Percentiles rank a stretch among this genome's conserved stretches.
phyloP scores from a whole-genome alignment of 2,797 vertebrate genomes.

The Salmo trutta region DNA sequence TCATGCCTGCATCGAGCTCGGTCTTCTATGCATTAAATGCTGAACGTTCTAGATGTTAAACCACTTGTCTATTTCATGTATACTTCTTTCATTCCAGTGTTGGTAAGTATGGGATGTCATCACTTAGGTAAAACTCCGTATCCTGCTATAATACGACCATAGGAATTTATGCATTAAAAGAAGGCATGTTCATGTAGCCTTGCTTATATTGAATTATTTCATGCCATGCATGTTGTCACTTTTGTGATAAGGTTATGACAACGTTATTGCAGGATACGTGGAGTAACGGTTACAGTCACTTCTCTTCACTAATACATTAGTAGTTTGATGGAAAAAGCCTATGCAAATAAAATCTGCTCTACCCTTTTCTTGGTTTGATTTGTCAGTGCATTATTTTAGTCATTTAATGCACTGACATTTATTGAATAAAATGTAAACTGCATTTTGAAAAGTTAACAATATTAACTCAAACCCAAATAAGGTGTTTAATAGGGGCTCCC shows the following conservation, averaged over 20 bases:
- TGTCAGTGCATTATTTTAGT: background rate
- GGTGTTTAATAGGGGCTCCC: too few species aligned
- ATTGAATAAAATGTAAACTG: background rate
- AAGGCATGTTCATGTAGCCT: background rate
- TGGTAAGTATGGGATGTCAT: background rate
- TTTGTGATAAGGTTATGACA: conserved; percentile 7
- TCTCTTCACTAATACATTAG: conserved; percentile 9
- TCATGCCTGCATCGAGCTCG: background rate
- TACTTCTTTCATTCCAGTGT: background rate
- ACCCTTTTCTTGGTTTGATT: background rate
- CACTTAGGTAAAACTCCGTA: background rate
- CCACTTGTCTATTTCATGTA: background rate
- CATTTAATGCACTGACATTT: background rate
- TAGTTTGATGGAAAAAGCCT: background rate
- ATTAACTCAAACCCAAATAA: too few species aligned
- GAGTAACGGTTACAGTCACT: background rate
- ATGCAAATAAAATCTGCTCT: conserved; percentile 34
- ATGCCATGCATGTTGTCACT: conserved; percentile 1
- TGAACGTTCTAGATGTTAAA: background rate
- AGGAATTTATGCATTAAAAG: background rate
- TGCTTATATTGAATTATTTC: background rate
- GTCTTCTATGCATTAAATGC: conserved; percentile 1
- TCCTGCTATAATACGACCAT: background rate
- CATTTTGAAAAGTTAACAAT: too few species aligned
- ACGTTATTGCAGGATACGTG: background rate